Evolutionary conservation across 2,113 vertebrate species (phyloP).

Genomic region (Ictidomys tridecemlineatus): DNA sequence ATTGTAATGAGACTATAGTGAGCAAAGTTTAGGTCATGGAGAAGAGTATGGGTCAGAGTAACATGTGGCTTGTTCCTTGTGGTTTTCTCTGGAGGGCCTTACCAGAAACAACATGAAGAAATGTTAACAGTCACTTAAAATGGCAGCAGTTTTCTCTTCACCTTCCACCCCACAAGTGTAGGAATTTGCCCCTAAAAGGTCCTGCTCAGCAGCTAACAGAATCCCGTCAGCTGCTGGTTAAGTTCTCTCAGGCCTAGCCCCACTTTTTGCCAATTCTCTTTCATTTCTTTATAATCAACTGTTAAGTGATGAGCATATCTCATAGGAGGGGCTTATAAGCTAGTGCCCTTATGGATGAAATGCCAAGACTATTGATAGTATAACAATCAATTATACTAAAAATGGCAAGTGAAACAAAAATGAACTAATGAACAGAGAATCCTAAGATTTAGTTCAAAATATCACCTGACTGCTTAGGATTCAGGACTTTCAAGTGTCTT

Average conservation of each 20-base stretch:
- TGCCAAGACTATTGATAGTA: neutral
- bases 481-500: constrained; percentile 14
- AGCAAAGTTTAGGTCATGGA: neutral
- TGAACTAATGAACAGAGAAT: neutral
- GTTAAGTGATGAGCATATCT: neutral
- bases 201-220: neutral
- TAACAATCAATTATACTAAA: neutral
- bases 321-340: neutral
- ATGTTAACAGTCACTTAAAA: neutral
- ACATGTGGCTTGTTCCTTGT: neutral
- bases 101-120: neutral
- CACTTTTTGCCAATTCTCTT: constrained; percentile 16
- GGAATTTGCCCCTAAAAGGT: neutral
- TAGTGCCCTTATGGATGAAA: neutral
- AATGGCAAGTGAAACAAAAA: constrained; percentile 41
- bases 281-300: constrained; percentile 53
- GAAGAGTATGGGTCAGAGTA: neutral
- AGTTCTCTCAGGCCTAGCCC: neutral
- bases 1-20: neutral
- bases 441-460: constrained; percentile 37
- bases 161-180: neutral
- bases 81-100: neutral
- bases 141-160: neutral
- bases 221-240: neutral
- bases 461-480: neutral